A percentile compares a stretch with the other conserved stretches of the same genome.
phyloP scores from a whole-genome alignment of 2,797 vertebrate genomes.

The Telmatherina bonti region DNA sequence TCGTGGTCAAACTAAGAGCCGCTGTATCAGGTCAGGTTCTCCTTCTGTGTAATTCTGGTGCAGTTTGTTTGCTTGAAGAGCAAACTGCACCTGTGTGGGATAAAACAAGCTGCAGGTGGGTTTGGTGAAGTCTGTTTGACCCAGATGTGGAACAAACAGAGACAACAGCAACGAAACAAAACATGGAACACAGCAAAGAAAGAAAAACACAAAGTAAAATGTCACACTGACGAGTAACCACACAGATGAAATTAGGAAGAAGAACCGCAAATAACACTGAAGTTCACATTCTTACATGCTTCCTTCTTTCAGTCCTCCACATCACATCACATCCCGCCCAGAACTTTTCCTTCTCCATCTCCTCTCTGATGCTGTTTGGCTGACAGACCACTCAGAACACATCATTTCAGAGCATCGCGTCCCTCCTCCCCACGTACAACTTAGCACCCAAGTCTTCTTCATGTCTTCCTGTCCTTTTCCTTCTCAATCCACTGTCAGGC shows the following conservation, averaged over 20 bases:
- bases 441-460: slow-evolving; percentile 44
- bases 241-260: slow-evolving; percentile 49
- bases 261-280: slow-evolving; percentile 66
- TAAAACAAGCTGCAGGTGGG: slow-evolving; percentile 27
- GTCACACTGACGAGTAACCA: slow-evolving; percentile 50
- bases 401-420: slow-evolving; percentile 46
- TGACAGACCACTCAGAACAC: slow-evolving; percentile 78
- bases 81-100: slow-evolving; percentile 47
- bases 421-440: slow-evolving; percentile 35
- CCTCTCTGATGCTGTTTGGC: slow-evolving; percentile 74
- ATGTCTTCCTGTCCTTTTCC: slow-evolving; percentile 69
- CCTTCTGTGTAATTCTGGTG: slow-evolving; percentile 20
- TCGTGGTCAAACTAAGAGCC: slow-evolving; percentile 21
- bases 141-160: slow-evolving; percentile 65
- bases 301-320: slow-evolving; percentile 64
- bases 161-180: slow-evolving; percentile 34
- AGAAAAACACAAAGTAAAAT: slow-evolving; percentile 58
- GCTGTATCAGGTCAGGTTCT: slow-evolving; percentile 5
- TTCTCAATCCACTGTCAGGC: slow-evolving; percentile 63
- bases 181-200: slow-evolving; percentile 43
- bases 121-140: slow-evolving; percentile 59
- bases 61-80: slow-evolving; percentile 23
- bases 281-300: slow-evolving; percentile 83
- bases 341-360: slow-evolving; percentile 76
- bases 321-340: slow-evolving; percentile 74